Conservation (phyloP, 1,140 invertebrate genomes). For the Diploscapter pachys region DNA sequence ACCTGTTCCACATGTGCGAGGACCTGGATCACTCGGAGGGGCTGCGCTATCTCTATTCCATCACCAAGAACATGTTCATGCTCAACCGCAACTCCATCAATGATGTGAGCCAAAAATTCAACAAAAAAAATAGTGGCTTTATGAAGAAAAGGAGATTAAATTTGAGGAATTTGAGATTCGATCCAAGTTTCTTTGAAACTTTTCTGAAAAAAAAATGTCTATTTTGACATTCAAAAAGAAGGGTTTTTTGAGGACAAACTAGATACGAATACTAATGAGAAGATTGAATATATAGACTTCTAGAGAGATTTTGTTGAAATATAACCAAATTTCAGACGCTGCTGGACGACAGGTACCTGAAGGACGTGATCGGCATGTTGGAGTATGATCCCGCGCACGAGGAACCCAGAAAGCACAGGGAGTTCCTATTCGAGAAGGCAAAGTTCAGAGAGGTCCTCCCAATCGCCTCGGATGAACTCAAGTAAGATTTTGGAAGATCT, state of each 20-base stretch:
- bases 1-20: slow-evolving; percentile 93
- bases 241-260: no score
- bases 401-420: slow-evolving; percentile 78
- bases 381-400: slow-evolving; percentile 83
- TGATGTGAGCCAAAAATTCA: slow-evolving; percentile 65
- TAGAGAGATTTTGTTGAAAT: background rate
- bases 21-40: slow-evolving; percentile 90
- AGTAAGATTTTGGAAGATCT: background rate
- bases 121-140: no score
- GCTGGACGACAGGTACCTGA: slow-evolving; percentile 71
- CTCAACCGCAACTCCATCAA: slow-evolving; percentile 95
- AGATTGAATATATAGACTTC: no score
- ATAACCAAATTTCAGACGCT: slow-evolving; percentile 69
- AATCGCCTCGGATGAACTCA: slow-evolving; percentile 85
- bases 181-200: no score
- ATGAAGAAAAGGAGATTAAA: background rate
- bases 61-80: slow-evolving; percentile 97
- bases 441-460: slow-evolving; percentile 83
- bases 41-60: slow-evolving; percentile 91
- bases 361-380: slow-evolving; percentile 85
- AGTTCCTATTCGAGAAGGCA: slow-evolving; percentile 86
- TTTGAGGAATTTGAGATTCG: background rate
- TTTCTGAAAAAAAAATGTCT: no score
- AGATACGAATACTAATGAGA: no score
- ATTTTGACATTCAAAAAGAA: no score